phyloP scores from a whole-genome alignment of 2,888 invertebrate genomes.

The Thecophora atra region DNA sequence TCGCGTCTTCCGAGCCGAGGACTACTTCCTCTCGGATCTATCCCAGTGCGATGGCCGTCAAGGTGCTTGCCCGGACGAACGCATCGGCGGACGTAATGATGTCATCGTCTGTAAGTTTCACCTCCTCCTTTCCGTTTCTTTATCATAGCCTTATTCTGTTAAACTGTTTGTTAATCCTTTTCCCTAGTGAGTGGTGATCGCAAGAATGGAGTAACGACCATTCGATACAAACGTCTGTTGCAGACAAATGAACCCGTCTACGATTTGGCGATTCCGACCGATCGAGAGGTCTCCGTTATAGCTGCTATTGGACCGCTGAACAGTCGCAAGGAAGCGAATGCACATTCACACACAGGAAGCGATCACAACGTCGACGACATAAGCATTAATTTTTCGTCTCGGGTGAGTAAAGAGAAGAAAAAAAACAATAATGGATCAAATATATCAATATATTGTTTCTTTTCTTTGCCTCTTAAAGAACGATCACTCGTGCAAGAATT shows the following conservation, averaged over 20 bases:
- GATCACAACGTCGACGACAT: slow-evolving; percentile 70
- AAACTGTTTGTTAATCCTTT: not conserved
- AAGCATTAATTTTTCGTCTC: slow-evolving; percentile 79
- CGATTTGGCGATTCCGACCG: slow-evolving; percentile 75
- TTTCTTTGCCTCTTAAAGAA: slow-evolving; percentile 65
- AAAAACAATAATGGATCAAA: too few species aligned
- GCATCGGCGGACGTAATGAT: slow-evolving; percentile 83
- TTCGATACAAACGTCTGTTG: slow-evolving; percentile 81
- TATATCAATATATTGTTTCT: not conserved
- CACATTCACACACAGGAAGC: slow-evolving; percentile 71
- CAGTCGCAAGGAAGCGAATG: slow-evolving; percentile 81
- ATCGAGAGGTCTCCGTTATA: slow-evolving; percentile 80
- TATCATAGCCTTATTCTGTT: not conserved
- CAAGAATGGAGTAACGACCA: slow-evolving; percentile 81
- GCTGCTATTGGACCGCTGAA: slow-evolving; percentile 90
- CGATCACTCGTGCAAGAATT: slow-evolving; percentile 78
- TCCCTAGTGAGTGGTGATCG: slow-evolving; percentile 75
- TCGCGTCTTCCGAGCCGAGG: slow-evolving; percentile 77
- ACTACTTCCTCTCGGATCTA: slow-evolving; percentile 84
- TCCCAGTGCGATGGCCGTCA: slow-evolving; percentile 84
- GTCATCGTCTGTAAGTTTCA: slow-evolving; percentile 70
- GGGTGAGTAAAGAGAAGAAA: slow-evolving; percentile 64
- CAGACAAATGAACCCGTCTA: slow-evolving; percentile 78
- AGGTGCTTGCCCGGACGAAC: slow-evolving; percentile 87
- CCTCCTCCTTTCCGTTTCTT: not conserved